phyloP scores from a whole-genome alignment of 2,888 invertebrate genomes.

The Ariolimax columbianus region DNA sequence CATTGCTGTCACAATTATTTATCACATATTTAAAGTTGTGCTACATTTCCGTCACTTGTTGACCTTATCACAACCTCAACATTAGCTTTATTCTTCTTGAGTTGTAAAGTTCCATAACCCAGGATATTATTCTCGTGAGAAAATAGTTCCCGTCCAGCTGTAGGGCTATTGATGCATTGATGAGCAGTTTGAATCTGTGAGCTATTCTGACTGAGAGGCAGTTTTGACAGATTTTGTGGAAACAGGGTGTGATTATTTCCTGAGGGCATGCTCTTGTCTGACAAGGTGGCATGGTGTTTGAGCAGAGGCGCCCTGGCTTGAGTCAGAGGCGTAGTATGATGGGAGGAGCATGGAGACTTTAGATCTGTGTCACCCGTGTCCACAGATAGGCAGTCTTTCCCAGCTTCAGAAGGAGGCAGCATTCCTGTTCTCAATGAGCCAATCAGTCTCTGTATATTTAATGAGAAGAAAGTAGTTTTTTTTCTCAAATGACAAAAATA shows the following conservation, averaged over 20 bases:
- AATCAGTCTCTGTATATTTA: slow-evolving; percentile 63
- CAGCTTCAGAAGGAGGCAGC: slow-evolving; percentile 58
- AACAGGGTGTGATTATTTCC: slow-evolving; percentile 42
- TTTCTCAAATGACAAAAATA: too few species aligned
- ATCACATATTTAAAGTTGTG: slow-evolving; percentile 25
- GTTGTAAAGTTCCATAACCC: slow-evolving; percentile 45
- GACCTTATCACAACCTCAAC: slow-evolving; percentile 48
- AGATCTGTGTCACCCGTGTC: slow-evolving; percentile 68
- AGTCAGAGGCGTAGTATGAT: slow-evolving; percentile 49
- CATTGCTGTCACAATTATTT: too few species aligned
- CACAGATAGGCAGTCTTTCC: slow-evolving; percentile 64
- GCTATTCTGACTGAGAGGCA: slow-evolving; percentile 7
- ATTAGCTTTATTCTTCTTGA: slow-evolving; percentile 30
- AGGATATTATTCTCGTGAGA: slow-evolving; percentile 6
- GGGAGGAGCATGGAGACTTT: slow-evolving; percentile 56
- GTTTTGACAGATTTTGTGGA: slow-evolving; percentile 21
- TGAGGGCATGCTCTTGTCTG: slow-evolving; percentile 18
- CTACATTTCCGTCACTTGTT: slow-evolving; percentile 47
- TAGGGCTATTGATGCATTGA: slow-evolving; percentile 41
- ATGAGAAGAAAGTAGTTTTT: too few species aligned
- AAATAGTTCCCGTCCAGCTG: slow-evolving; percentile 37
- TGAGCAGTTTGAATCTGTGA: neutral
- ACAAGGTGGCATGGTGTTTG: slow-evolving; percentile 31
- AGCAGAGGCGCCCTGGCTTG: slow-evolving; percentile 52
- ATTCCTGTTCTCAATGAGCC: slow-evolving; percentile 64